These are phyloP conservation scores for Oceanites oceanicus DNA, from an alignment of 2,113 vertebrate genomes.

Conservation along the genomic window DNA sequence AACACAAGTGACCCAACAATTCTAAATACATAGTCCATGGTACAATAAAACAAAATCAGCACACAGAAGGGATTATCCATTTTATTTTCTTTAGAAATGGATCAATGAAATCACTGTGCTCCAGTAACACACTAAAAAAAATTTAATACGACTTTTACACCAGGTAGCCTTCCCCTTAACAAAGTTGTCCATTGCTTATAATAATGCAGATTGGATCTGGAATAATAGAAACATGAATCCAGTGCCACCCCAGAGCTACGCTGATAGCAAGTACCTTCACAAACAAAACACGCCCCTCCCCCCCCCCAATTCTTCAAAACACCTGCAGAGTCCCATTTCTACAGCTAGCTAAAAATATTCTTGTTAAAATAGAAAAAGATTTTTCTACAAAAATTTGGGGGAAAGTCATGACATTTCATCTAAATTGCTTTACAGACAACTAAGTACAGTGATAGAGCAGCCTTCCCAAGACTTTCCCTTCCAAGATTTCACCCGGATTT, in stretches of 20 bases:
- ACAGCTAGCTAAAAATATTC: conserved; percentile 54
- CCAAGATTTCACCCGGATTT: background rate
- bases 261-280: background rate
- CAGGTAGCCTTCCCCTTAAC: background rate
- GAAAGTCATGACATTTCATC: background rate
- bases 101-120: conserved; percentile 21
- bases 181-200: conserved; percentile 3
- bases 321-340: background rate
- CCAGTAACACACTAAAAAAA: background rate
- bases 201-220: background rate
- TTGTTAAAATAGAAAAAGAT: conserved; percentile 58
- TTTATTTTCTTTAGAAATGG: conserved; percentile 51
- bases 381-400: conserved; percentile 8
- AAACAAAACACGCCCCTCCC: background rate
- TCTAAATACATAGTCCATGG: background rate
- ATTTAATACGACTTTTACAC: background rate
- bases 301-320: background rate
- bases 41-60: background rate
- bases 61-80: background rate
- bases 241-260: background rate
- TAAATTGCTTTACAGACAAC: background rate
- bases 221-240: background rate
- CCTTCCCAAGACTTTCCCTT: background rate
- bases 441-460: background rate
- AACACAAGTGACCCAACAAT: background rate